Evolutionary conservation across 2,113 vertebrate genomes (phyloP), one percentile per base, ranked within the genome.

Genomic region (Hydrolagus affinis): DNA sequence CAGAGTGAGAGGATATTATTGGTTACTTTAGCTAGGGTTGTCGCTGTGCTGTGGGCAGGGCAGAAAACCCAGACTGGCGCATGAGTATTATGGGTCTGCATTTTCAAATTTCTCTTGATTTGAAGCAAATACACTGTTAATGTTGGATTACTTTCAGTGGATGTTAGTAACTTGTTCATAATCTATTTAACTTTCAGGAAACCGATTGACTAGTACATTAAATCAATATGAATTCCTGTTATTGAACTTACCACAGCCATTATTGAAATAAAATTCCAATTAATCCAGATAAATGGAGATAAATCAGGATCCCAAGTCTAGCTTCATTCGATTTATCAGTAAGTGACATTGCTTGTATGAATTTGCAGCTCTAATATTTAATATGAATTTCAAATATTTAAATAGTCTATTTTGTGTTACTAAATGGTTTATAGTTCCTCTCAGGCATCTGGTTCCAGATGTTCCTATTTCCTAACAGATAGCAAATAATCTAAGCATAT

Each of bases 211-310:
- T 62, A 66, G 76, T 32, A 32, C 78, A 68, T 83, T 66, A 83
- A 83, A 30, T 66, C 32, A 56, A 59, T 30, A 66, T 83, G 15
- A 66, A 83, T 17, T 32, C 25, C 21, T 83, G 23, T 83, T 64
- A 83, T n/a, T 28, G 62, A 83, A 83, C 9, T 83, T 83, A 80
- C 28, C 59, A 80, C 15, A 83, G 17, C 28, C 17, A 10, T 28
- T 83, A 66, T 83, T 83, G 60, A 83, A 83, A 32, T 83, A 9
- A 15, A 83, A 83, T 64, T 32, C 28, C 62, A 66, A 28, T 30
- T 66, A 83, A 30, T 44, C 44, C 6, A 44, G 2, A 44, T 44
- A 44, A 10, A 66, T 66, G 60, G 64, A 10, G 66, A 68, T 8
- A 19, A 68, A 64, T 11, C 32, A 19, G 25, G 66, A 83, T 66